These are phyloP conservation scores for Siphamia tubifer DNA, from an alignment of 2,113 vertebrate genomes.

Conservation along the genomic window DNA sequence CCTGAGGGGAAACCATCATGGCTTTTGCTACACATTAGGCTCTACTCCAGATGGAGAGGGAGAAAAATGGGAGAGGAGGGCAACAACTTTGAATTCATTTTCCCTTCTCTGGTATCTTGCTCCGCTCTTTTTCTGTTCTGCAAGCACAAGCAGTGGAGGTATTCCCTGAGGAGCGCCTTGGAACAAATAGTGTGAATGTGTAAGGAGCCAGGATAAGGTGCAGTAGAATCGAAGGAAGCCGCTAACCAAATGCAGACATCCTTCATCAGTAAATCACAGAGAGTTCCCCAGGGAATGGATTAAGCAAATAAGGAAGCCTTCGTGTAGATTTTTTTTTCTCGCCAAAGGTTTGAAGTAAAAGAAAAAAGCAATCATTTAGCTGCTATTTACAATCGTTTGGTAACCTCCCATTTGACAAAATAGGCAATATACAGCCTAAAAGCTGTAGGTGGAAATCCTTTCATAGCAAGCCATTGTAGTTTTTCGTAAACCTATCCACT, in stretches of 20 bases:
- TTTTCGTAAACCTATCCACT: slow-evolving; percentile 59
- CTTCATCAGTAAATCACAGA: slow-evolving; percentile 71
- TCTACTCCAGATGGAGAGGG: slow-evolving; percentile 49
- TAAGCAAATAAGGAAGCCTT: slow-evolving; percentile 71
- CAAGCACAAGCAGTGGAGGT: slow-evolving; percentile 80
- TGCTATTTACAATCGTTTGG: slow-evolving; percentile 80
- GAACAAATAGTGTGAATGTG: slow-evolving; percentile 64
- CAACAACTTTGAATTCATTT: slow-evolving; percentile 52
- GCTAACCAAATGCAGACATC: slow-evolving; percentile 68
- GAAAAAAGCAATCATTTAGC: slow-evolving; percentile 80
- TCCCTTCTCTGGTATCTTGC: slow-evolving; percentile 31
- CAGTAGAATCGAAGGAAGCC: slow-evolving; percentile 62
- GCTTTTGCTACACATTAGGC: slow-evolving; percentile 36
- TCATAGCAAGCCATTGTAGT: slow-evolving; percentile 70
- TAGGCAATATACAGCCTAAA: slow-evolving; percentile 68
- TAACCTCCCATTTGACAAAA: slow-evolving; percentile 54
- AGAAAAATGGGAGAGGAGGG: slow-evolving; percentile 44
- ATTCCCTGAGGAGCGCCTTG: slow-evolving; percentile 68
- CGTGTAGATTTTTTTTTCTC: slow-evolving; percentile 32
- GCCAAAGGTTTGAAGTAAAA: slow-evolving; percentile 77
- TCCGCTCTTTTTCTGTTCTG: slow-evolving; percentile 62
- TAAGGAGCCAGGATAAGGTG: slow-evolving; percentile 54
- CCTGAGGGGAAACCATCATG: slow-evolving; percentile 43
- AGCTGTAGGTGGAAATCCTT: slow-evolving; percentile 54
- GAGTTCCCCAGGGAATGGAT: slow-evolving; percentile 66